Conservation (phyloP, 2,888 invertebrate genomes). For the Camptogramma bilineatum region DNA sequence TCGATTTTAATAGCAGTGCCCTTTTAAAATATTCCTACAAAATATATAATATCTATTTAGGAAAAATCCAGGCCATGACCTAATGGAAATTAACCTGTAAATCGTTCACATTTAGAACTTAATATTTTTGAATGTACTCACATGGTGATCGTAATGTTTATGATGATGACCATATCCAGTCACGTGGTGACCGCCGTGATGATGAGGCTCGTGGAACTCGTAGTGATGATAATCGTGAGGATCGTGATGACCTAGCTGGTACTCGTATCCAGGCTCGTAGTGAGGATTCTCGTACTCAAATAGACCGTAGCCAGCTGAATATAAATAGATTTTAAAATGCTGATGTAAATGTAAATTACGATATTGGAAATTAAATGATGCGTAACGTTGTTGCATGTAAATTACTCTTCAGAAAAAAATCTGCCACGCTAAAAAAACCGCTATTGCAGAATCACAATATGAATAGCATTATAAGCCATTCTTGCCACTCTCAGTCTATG, state of each 20-base stretch:
- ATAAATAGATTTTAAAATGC: constrained; percentile 1
- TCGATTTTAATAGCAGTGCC: too few relatives aligned
- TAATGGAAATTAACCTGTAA: too few relatives aligned
- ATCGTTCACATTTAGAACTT: too few relatives aligned
- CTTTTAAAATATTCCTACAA: too few relatives aligned
- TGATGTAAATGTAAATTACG: not conserved
- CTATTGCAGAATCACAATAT: too few relatives aligned
- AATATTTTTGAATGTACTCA: constrained; percentile 47
- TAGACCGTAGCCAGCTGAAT: constrained; percentile 61
- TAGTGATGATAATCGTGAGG: constrained; percentile 52
- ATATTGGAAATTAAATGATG: not conserved
- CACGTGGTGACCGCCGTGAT: constrained; percentile 51
- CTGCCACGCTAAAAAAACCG: too few relatives aligned
- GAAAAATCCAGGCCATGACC: too few relatives aligned
- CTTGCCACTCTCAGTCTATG: too few relatives aligned
- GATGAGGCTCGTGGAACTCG: constrained; percentile 47
- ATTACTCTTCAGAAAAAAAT: not conserved
- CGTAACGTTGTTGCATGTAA: not conserved
- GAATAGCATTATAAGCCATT: too few relatives aligned
- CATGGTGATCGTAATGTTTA: constrained; percentile 71
- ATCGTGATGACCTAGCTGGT: constrained; percentile 54
- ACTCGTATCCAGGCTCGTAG: constrained; percentile 63
- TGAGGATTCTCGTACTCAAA: constrained; percentile 73
- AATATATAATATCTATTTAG: too few relatives aligned
- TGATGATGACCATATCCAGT: constrained; percentile 54